Evolutionary conservation across 2,888 invertebrate genomes (phyloP).

Genomic region (Aphrophora alni): DNA sequence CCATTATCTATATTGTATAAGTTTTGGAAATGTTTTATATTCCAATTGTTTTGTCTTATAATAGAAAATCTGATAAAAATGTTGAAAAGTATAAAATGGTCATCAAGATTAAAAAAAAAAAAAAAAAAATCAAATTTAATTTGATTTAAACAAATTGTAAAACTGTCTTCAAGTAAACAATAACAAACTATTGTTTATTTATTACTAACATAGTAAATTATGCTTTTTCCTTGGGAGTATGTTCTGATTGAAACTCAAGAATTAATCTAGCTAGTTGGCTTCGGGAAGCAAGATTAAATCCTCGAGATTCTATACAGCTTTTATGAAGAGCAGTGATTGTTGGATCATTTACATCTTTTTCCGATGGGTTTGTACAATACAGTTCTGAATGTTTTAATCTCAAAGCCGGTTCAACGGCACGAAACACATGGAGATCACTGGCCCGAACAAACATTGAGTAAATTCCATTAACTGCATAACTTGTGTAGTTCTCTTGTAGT

Average conservation of each 20-base stretch:
- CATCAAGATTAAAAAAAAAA: too few relatives aligned
- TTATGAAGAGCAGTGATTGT: conserved; percentile 10
- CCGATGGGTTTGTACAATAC: conserved; percentile 46
- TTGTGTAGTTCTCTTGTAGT: conserved; percentile 12
- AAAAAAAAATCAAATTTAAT: too few relatives aligned
- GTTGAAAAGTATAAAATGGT: too few relatives aligned
- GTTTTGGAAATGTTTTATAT: too few relatives aligned
- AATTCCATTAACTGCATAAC: conserved; percentile 58
- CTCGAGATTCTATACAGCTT: conserved; percentile 25
- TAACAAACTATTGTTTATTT: too few relatives aligned
- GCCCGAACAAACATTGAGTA: conserved; percentile 74
- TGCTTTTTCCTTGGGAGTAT: background rate
- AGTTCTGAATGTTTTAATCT: conserved; percentile 61
- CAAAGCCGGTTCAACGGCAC: conserved; percentile 82
- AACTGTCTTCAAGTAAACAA: too few relatives aligned
- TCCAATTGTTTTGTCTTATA: too few relatives aligned
- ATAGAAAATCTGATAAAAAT: too few relatives aligned
- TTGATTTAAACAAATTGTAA: too few relatives aligned
- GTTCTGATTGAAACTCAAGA: conserved; percentile 40
- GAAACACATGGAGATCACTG: conserved; percentile 72
- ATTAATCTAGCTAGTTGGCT: conserved; percentile 46
- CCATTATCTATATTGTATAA: too few relatives aligned
- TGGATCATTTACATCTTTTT: conserved; percentile 48
- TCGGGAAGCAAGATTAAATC: conserved; percentile 41
- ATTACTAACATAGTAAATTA: background rate